Conservation (phyloP, 35 echinoderm and acorn worm genomes). For the Amphiura filiformis region DNA sequence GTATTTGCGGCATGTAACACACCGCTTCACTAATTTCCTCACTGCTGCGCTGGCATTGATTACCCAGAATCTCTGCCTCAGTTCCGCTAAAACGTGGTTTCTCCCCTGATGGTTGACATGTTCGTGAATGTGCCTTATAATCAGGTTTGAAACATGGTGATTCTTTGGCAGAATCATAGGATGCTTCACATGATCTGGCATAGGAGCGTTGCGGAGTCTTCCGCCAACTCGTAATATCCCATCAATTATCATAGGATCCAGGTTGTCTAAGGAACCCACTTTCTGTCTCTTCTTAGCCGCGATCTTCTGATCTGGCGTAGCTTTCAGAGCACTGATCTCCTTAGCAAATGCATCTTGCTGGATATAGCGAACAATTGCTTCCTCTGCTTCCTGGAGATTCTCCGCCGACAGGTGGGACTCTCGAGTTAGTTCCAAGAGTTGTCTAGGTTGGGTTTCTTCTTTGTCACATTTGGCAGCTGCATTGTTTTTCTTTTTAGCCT, state of each 20-base stretch:
- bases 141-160: constrained; percentile 20
- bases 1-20: background rate
- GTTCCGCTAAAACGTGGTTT: constrained; percentile 32
- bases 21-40: constrained; percentile 2
- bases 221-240: constrained; percentile 45
- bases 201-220: constrained; percentile 25
- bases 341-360: too few species aligned
- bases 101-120: constrained; percentile 17
- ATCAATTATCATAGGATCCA: constrained; percentile 12
- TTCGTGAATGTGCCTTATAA: constrained; percentile 30
- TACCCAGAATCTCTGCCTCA: constrained; percentile 41
- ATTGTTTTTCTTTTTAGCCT: too few species aligned
- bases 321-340: too few species aligned
- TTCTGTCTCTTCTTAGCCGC: too few species aligned
- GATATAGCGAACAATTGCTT: too few species aligned
- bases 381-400: too few species aligned
- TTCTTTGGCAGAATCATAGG: constrained; percentile 1
- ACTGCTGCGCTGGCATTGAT: constrained; percentile 1
- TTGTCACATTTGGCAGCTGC: too few species aligned
- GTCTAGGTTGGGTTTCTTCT: too few species aligned
- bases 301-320: too few species aligned
- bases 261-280: too few species aligned
- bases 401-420: too few species aligned
- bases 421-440: too few species aligned
- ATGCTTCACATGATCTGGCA: constrained; percentile 33